Percentiles rank a stretch among this genome's conserved stretches.
These are phyloP conservation scores for Tinamus guttatus DNA, from an alignment of 2,113 vertebrate genomes.

Conservation along the genomic window DNA sequence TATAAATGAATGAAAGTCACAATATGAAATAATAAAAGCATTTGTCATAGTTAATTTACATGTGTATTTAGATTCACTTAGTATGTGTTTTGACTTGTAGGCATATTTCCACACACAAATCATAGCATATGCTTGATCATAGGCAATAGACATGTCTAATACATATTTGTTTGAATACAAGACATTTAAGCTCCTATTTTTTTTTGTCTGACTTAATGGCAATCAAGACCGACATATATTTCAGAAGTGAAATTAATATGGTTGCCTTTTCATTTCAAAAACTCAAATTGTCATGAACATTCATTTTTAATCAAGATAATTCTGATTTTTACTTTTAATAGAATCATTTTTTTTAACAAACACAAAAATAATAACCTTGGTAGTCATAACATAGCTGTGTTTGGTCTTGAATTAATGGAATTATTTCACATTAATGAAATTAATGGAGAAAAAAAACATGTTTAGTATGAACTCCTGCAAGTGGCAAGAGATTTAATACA, in stretches of 20 bases:
- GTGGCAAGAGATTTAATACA: background rate
- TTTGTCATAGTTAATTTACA: background rate
- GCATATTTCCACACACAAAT: background rate
- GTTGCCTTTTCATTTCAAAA: background rate
- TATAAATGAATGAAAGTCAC: background rate
- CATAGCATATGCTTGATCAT: background rate
- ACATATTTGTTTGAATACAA: background rate
- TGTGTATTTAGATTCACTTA: background rate
- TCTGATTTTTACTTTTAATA: background rate
- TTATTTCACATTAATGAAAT: background rate
- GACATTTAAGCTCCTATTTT: background rate
- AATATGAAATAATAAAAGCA: background rate
- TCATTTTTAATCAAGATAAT: background rate
- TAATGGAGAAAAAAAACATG: background rate
- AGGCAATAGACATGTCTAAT: background rate
- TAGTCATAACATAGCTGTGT: background rate
- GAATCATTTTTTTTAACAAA: background rate
- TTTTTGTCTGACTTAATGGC: background rate
- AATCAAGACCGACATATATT: background rate
- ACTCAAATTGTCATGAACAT: background rate
- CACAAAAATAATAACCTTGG: background rate
- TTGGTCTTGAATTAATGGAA: background rate
- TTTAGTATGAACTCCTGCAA: background rate
- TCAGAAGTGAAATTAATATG: background rate
- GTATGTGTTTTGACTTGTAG: background rate